phyloP scores from a whole-genome alignment of 1,140 invertebrate genomes.

The Palaemon carinicauda region DNA sequence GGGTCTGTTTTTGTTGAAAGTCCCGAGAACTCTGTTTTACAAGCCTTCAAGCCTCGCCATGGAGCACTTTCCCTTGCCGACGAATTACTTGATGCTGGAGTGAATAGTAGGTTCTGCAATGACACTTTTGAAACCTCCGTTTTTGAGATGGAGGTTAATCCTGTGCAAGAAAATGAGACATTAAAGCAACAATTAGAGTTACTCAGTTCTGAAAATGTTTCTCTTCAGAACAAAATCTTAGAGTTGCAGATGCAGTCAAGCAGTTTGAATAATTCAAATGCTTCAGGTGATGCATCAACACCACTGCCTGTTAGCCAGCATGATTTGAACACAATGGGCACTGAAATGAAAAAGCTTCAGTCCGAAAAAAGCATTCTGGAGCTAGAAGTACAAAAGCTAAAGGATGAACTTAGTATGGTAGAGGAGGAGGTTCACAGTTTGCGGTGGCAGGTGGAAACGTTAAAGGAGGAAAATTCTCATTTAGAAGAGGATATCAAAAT shows the following conservation, averaged over 20 bases:
- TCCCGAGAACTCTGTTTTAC: too few species aligned
- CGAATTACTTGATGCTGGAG: conserved; percentile 7
- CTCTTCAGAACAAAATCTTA: neutral
- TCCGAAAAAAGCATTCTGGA: neutral
- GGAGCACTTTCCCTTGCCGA: conserved; percentile 11
- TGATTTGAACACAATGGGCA: neutral
- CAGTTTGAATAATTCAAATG: neutral
- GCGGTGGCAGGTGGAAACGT: neutral
- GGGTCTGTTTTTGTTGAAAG: too few species aligned
- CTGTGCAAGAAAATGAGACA: neutral
- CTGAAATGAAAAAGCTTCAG: neutral
- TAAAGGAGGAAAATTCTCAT: conserved; percentile 13
- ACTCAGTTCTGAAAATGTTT: neutral
- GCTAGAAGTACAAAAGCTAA: neutral
- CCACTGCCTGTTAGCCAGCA: too few species aligned
- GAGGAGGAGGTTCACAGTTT: conserved; percentile 16
- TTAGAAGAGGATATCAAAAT: conserved; percentile 21
- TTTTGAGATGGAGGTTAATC: neutral
- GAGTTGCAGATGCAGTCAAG: neutral
- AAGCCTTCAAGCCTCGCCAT: too few species aligned
- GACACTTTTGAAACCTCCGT: conserved; percentile 39
- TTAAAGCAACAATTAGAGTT: conserved; percentile 5
- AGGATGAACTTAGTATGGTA: neutral
- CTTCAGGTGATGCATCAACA: too few species aligned
- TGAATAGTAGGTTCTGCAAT: conserved; percentile 8